Conservation (phyloP, 2,797 vertebrate species). For the Falco peregrinus region DNA sequence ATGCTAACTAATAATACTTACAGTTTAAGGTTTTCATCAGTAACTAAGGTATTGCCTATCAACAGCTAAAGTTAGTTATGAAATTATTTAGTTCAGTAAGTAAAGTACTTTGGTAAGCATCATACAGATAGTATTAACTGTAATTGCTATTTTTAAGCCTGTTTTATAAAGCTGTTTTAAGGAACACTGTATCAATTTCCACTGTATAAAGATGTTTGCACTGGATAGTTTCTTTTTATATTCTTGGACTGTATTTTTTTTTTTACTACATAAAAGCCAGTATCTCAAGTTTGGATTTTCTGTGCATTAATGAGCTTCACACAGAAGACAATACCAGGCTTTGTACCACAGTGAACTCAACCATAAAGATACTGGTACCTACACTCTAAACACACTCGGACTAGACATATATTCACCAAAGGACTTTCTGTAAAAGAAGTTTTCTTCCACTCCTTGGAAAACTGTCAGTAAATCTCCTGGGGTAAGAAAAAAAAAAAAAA, state of each 20-base stretch:
- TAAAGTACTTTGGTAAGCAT: conserved; percentile 1
- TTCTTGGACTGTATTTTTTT: conserved; percentile 48
- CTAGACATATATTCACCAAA: neutral
- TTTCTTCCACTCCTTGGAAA: neutral
- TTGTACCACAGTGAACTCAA: neutral
- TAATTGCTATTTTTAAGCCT: neutral
- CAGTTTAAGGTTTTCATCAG: conserved; percentile 26
- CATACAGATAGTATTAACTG: neutral
- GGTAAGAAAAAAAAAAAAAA: neutral
- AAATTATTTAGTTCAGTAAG: conserved; percentile 46
- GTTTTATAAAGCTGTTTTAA: conserved; percentile 21
- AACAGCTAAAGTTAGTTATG: conserved; percentile 45
- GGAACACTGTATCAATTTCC: conserved; percentile 22
- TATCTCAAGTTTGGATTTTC: neutral
- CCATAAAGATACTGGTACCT: neutral
- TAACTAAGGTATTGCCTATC: conserved; percentile 47
- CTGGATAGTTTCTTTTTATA: conserved; percentile 52
- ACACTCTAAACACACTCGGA: fast-evolving
- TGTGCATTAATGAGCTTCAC: neutral
- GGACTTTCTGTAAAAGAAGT: neutral
- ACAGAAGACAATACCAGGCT: neutral
- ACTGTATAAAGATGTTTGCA: conserved; percentile 63
- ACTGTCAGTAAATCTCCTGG: neutral
- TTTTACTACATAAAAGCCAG: conserved; percentile 71
- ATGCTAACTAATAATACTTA: conserved; percentile 74